These are phyloP conservation scores for Colossoma macropomum DNA, from an alignment of 2,113 vertebrate species.

Conservation along the genomic window DNA sequence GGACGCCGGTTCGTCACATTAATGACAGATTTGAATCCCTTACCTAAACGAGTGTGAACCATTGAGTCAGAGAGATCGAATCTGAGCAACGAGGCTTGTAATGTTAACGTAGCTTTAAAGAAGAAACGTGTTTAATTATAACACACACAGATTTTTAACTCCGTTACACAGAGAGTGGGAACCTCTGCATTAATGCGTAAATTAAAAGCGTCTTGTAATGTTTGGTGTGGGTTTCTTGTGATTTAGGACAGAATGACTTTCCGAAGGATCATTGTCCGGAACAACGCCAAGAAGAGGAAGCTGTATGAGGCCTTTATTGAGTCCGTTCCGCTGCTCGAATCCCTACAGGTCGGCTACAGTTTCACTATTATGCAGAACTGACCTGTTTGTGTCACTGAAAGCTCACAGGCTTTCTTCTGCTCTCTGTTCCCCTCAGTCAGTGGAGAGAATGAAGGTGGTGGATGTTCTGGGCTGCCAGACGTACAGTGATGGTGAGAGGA, in stretches of 20 bases:
- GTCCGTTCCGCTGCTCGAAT: slow-evolving; percentile 87
- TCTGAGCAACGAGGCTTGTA: too few relatives aligned
- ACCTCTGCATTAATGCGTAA: background rate
- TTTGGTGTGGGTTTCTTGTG: background rate
- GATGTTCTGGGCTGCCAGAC: slow-evolving; percentile 85
- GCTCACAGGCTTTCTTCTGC: slow-evolving; percentile 18
- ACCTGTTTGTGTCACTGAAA: background rate
- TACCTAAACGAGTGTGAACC: too few relatives aligned
- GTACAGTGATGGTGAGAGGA: slow-evolving; percentile 85
- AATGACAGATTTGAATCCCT: too few relatives aligned
- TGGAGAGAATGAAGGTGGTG: slow-evolving; percentile 86
- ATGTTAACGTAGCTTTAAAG: too few relatives aligned
- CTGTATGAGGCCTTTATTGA: slow-evolving; percentile 89
- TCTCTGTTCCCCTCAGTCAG: slow-evolving; percentile 70
- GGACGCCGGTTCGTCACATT: too few relatives aligned
- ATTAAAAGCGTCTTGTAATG: background rate
- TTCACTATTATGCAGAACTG: background rate
- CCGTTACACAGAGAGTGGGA: too few relatives aligned
- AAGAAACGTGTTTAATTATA: too few relatives aligned
- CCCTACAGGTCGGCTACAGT: slow-evolving; percentile 80
- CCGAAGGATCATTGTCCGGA: slow-evolving; percentile 89
- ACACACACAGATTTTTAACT: too few relatives aligned
- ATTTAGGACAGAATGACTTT: slow-evolving; percentile 34
- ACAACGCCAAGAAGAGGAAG: slow-evolving; percentile 88
- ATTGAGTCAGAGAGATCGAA: too few relatives aligned